Percentiles rank a stretch among this genome's conserved stretches.
Evolutionary conservation across 2,113 vertebrate genomes (phyloP).

Genomic region (Hippocampus comes): DNA sequence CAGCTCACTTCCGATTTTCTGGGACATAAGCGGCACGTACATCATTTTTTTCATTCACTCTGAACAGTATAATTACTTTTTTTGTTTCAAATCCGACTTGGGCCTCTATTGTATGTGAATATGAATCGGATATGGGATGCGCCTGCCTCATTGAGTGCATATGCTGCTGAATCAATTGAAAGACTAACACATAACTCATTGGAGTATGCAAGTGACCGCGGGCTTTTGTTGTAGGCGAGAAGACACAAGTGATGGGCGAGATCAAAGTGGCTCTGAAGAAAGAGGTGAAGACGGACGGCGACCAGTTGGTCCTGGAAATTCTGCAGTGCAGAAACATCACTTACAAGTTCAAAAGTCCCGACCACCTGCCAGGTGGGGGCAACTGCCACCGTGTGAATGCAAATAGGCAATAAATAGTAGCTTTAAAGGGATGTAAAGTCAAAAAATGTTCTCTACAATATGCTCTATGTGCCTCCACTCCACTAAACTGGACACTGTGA

Average conservation of each 20-base stretch:
- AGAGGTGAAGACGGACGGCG: slow-evolving; percentile 98
- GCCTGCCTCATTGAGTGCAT: neutral
- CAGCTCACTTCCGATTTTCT: no score
- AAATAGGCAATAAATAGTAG: neutral
- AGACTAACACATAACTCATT: no score
- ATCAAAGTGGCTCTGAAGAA: slow-evolving; percentile 97
- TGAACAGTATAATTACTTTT: no score
- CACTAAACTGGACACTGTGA: no score
- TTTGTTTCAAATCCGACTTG: no score
- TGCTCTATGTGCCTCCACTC: no score
- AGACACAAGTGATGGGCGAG: slow-evolving; percentile 96
- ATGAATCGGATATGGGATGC: no score
- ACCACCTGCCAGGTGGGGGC: slow-evolving; percentile 91
- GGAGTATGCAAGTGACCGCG: neutral
- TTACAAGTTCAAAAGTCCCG: slow-evolving; percentile 98
- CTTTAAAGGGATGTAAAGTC: neutral
- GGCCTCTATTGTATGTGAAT: no score
- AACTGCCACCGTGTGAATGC: neutral
- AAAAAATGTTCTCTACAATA: no score
- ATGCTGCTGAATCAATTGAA: no score
- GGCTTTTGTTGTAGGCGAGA: slow-evolving; percentile 71
- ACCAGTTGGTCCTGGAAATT: slow-evolving; percentile 94
- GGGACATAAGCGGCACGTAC: no score
- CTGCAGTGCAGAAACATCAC: slow-evolving; percentile 99
- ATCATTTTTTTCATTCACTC: no score